phyloP scores from a whole-genome alignment of 2,888 invertebrate species.

The Luperina nickerlii region DNA sequence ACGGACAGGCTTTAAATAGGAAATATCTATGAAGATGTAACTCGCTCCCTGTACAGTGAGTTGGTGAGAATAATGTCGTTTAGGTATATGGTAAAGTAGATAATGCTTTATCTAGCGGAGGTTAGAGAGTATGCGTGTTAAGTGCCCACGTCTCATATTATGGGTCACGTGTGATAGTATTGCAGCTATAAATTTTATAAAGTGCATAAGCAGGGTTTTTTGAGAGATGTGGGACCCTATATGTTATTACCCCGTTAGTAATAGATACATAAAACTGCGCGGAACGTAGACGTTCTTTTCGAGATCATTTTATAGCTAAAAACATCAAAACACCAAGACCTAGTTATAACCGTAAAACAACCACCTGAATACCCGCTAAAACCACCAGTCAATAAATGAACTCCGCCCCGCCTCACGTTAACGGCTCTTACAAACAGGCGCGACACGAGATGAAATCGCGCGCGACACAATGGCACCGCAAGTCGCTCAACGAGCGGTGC shows the following conservation, averaged over 20 bases:
- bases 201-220: not conserved
- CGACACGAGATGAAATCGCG: too few relatives aligned
- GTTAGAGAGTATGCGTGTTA: not conserved
- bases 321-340: not conserved
- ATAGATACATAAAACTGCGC: not conserved
- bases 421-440: too few relatives aligned
- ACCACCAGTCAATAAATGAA: not conserved
- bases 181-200: not conserved
- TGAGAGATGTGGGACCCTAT: not conserved
- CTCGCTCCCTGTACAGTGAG: too few relatives aligned
- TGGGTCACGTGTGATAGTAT: not conserved
- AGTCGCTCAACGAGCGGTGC: too few relatives aligned
- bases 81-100: not conserved
- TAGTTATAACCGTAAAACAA: not conserved
- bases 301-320: not conserved
- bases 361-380: not conserved
- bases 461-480: too few relatives aligned
- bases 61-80: too few relatives aligned
- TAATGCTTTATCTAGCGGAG: not conserved
- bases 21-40: too few relatives aligned
- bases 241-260: not conserved
- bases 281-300: too few relatives aligned
- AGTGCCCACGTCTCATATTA: not conserved
- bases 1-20: too few relatives aligned
- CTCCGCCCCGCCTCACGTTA: not conserved